Percentiles rank a stretch among this genome's conserved stretches.
These are phyloP conservation scores for Drosophila anomelani DNA, from an alignment of 2,888 invertebrate species.

Conservation along the genomic window DNA sequence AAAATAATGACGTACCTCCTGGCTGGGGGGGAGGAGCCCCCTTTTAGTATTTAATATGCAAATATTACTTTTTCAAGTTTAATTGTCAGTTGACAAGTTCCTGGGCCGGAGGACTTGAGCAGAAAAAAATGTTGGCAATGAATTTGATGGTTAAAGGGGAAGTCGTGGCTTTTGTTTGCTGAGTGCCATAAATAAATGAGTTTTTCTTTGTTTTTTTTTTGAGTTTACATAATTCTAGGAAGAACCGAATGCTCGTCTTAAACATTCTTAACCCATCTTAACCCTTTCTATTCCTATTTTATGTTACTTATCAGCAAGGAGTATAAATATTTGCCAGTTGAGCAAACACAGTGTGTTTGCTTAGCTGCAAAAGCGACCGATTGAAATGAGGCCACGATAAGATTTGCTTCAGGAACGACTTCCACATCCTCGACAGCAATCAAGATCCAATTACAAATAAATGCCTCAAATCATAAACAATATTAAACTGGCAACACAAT, in stretches of 20 bases:
- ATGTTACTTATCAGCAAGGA: conserved; percentile 4
- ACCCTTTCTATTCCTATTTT: conserved; percentile 6
- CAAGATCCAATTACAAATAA: conserved; percentile 56
- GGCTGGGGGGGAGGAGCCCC: not conserved
- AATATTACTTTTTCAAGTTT: conserved; percentile 48
- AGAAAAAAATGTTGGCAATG: conserved; percentile 4
- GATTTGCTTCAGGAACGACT: conserved; percentile 24
- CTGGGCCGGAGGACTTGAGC: not conserved
- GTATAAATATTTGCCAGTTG: conserved; percentile 30
- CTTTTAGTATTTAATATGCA: conserved; percentile 20
- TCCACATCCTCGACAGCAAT: conserved; percentile 39
- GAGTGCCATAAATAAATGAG: conserved; percentile 15
- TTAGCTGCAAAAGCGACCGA: conserved; percentile 51
- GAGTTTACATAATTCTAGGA: not conserved
- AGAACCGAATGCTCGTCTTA: not conserved
- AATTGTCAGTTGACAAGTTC: conserved; percentile 41
- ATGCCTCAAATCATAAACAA: conserved; percentile 22
- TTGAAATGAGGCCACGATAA: conserved; percentile 50
- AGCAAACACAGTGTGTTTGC: conserved; percentile 44
- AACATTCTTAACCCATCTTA: not conserved
- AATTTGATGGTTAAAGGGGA: conserved; percentile 10
- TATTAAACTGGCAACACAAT: conserved; percentile 42
- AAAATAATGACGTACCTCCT: conserved; percentile 1
- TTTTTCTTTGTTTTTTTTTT: conserved; percentile 1
- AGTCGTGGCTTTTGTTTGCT: not conserved